Conservation (phyloP, 2,888 invertebrate species). For the Netelia fuscicornis region DNA sequence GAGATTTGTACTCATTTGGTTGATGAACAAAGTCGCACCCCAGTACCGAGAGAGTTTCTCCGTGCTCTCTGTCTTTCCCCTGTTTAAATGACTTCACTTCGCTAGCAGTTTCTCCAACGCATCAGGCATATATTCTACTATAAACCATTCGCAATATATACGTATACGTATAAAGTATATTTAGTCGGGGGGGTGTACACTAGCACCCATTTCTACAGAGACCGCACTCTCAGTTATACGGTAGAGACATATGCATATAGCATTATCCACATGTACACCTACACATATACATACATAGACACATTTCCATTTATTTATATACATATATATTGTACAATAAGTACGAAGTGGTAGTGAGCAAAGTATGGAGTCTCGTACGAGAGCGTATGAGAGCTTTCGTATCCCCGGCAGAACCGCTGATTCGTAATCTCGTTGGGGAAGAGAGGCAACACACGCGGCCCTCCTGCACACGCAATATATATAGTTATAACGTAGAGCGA, state of each 20-base stretch:
- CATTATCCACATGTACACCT: not conserved
- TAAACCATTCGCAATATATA: constrained; percentile 15
- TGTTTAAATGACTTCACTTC: constrained; percentile 73
- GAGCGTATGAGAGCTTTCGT: constrained; percentile 25
- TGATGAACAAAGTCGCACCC: constrained; percentile 77
- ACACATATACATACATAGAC: not conserved
- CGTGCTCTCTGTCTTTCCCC: constrained; percentile 59
- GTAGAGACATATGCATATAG: no score
- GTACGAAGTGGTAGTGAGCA: not conserved
- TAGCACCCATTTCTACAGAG: not conserved
- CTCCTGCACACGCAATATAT: not conserved
- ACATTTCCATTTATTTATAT: no score
- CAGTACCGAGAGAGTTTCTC: constrained; percentile 67
- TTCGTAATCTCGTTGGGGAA: constrained; percentile 59
- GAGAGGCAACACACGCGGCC: constrained; percentile 23
- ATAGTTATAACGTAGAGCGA: constrained; percentile 39
- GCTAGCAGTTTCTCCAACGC: constrained; percentile 49
- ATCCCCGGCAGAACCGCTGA: constrained; percentile 50
- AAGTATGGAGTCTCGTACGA: not conserved
- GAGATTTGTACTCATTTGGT: constrained; percentile 79
- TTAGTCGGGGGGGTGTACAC: constrained; percentile 17
- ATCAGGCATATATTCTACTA: constrained; percentile 37
- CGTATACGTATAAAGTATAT: not conserved
- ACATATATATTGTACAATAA: no score
- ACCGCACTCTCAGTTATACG: constrained; percentile 5